These are phyloP conservation scores for Agriotes lineatus DNA, from an alignment of 2,888 invertebrate genomes.

Conservation along the genomic window DNA sequence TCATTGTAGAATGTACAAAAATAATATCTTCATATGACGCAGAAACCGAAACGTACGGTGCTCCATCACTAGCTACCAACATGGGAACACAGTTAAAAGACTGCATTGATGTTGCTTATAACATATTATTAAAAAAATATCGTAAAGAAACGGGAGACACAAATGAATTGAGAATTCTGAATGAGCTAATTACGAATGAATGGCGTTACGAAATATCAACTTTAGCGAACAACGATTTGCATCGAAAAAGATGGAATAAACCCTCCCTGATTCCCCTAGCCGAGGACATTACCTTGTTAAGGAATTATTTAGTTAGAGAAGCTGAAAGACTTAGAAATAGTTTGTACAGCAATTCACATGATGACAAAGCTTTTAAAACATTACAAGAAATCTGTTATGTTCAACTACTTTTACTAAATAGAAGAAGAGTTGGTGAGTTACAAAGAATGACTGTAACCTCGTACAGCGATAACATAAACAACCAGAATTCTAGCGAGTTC, in stretches of 20 bases:
- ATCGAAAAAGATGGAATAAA: conserved; percentile 38
- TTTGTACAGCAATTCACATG: not conserved
- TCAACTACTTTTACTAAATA: conserved; percentile 38
- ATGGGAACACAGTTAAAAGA: conserved; percentile 17
- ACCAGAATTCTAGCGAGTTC: conserved; percentile 21
- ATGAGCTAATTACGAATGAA: conserved; percentile 4
- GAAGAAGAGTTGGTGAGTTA: conserved; percentile 41
- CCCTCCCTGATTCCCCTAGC: conserved; percentile 36
- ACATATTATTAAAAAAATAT: not conserved
- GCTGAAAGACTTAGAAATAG: not conserved
- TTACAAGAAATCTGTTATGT: conserved; percentile 41
- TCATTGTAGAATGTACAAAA: conserved; percentile 39
- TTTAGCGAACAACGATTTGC: not conserved
- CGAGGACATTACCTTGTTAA: conserved; percentile 37
- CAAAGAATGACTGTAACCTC: conserved; percentile 23
- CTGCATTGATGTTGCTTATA: conserved; percentile 5
- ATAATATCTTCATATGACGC: conserved; percentile 33
- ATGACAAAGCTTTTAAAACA: conserved; percentile 23
- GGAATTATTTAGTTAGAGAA: conserved; percentile 29
- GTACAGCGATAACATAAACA: conserved; percentile 3
- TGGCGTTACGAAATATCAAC: conserved; percentile 19
- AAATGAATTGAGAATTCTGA: conserved; percentile 3
- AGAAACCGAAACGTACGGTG: conserved; percentile 30
- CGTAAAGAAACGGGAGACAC: not conserved
- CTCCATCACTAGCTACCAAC: conserved; percentile 29